Evolutionary conservation across 1,140 invertebrate genomes (phyloP), one percentile per base, ranked within the genome.

Genomic region (Leptestheria dahalacensis): DNA sequence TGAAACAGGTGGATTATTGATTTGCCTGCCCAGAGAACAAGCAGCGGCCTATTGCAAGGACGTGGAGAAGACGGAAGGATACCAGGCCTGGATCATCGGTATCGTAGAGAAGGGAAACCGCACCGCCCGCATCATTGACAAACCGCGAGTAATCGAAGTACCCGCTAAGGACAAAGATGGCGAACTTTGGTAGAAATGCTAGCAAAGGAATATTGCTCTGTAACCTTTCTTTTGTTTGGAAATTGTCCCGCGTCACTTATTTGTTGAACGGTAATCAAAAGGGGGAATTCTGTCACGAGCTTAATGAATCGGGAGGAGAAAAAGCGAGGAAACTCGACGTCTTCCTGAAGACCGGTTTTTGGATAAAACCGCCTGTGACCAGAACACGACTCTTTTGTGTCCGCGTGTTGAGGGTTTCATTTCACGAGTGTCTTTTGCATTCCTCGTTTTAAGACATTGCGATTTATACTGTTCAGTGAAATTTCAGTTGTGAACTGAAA

Each of bases 21-120:
- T 98, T 65, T 94, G 92, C 65, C 74, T 98, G 65, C 91, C 92
- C 0, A 74, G 91, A 64, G 91, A 97, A 73, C 85, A 96, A 74
- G 94, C 93, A 2, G 91, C 91, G 33, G 91, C 91, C 11, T 97
- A 95, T 71, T 96, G 92, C 68, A 94, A 95, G 73, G 94, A 97
- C 66, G 95, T 97, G 66, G 91, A 96, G 69, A 95, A 95, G 70
- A 86, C 90, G 69, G 94, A 97, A 76, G 93, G 93, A 1, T 96
- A 94, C 70, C 93, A 96, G 71, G 91, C 94, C 1, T 98, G 94
- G 94, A 98, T 97, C 67, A 95, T 98, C 70, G 94, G 93, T 53
- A 96, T 97, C 69, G 94, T 98, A 1, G 93, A 97, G 70, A 97
- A 96, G 72, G 94, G 95, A 41, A 92, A 91, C 71, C 81, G 93